Percentiles rank a stretch among this genome's conserved stretches.
phyloP scores from a whole-genome alignment of 92 coral and sea anemone species.

The Heliopora coerulea region DNA sequence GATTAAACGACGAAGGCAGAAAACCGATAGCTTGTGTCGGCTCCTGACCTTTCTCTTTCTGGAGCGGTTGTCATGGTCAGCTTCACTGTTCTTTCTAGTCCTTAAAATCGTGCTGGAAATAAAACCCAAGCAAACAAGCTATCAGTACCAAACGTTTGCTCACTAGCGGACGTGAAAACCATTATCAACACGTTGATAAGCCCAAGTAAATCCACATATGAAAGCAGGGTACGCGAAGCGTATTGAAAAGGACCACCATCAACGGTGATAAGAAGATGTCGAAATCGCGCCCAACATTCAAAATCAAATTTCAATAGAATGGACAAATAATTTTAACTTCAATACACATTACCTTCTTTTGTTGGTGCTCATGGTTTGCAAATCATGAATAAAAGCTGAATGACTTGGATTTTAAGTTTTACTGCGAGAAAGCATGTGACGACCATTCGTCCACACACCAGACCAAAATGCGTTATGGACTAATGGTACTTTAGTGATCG shows the following conservation, averaged over 20 bases:
- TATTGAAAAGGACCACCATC: not conserved
- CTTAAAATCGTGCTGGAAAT: conserved; percentile 37
- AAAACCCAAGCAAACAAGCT: not conserved
- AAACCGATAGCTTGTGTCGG: not conserved
- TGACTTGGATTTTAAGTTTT: conserved; percentile 13
- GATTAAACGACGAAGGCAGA: not conserved
- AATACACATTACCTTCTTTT: conserved; percentile 13
- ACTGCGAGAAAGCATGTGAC: not conserved
- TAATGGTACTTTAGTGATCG: conserved; percentile 12
- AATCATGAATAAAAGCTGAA: not conserved
- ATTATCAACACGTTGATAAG: not conserved
- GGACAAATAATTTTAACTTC: not conserved
- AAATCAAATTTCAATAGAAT: not conserved
- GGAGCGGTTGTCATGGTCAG: conserved; percentile 38
- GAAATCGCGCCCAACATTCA: not conserved
- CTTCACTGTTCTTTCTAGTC: conserved; percentile 37
- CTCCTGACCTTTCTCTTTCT: conserved; percentile 40
- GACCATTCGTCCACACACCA: not conserved
- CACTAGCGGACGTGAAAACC: not conserved
- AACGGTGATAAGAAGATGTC: not conserved
- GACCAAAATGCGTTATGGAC: not conserved
- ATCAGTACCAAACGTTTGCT: not conserved
- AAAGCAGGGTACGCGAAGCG: too few species aligned
- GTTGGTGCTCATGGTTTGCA: conserved; percentile 24
- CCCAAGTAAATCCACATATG: not conserved